Percentiles rank a stretch among this genome's conserved stretches.
These are phyloP conservation scores for Casuarius casuarius DNA, from an alignment of 2,113 vertebrate species.

Conservation along the genomic window DNA sequence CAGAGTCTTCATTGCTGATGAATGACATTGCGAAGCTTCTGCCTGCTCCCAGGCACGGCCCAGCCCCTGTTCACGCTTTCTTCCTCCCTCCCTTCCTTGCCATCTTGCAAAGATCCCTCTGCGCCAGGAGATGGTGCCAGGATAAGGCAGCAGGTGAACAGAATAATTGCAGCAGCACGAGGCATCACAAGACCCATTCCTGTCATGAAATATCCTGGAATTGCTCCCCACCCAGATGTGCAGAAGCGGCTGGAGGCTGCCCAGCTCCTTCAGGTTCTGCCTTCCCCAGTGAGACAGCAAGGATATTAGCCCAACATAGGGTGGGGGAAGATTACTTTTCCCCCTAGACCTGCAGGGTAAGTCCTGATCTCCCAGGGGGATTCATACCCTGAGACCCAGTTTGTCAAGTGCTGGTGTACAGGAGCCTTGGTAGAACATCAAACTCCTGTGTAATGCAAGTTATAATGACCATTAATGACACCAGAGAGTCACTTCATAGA, in stretches of 20 bases:
- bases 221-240: not conserved
- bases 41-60: not conserved
- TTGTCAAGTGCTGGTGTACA: not conserved
- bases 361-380: not conserved
- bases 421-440: not conserved
- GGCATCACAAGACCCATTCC: not conserved
- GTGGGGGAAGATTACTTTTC: rapidly evolving
- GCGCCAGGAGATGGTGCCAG: not conserved
- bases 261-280: too few species aligned
- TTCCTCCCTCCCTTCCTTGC: not conserved
- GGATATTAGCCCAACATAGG: rapidly evolving
- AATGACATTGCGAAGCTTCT: not conserved
- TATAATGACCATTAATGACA: not conserved
- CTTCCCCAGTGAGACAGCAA: not conserved
- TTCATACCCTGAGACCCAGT: not conserved
- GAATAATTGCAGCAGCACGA: not conserved
- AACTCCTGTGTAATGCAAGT: rapidly evolving
- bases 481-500: not conserved
- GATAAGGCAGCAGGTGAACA: not conserved
- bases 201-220: not conserved
- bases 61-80: not conserved
- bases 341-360: not conserved
- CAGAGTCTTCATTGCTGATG: not conserved
- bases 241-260: not conserved
- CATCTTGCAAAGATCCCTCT: not conserved